These are phyloP conservation scores for Fragum fragum DNA, from an alignment of 2,888 invertebrate species.

Conservation along the genomic window DNA sequence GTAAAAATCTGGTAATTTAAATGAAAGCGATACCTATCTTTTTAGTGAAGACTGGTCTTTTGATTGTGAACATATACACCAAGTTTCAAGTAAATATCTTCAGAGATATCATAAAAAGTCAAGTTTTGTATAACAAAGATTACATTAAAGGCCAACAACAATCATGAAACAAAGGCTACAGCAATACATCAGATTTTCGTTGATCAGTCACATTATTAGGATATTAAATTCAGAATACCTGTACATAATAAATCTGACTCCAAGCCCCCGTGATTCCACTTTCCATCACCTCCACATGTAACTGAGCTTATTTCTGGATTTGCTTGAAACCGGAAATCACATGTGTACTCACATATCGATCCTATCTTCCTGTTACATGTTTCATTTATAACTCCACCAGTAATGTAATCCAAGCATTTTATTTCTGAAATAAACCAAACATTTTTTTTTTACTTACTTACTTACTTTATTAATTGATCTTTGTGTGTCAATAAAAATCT, in stretches of 20 bases:
- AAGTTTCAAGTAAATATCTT: background rate
- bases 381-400: slow-evolving; percentile 18
- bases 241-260: background rate
- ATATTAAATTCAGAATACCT: background rate
- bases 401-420: slow-evolving; percentile 8
- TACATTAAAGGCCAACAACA: background rate
- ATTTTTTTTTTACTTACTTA: no score
- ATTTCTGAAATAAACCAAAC: slow-evolving; percentile 30
- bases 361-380: slow-evolving; percentile 14
- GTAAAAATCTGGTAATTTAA: no score
- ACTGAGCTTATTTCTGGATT: background rate
- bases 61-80: no score
- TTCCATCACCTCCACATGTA: slow-evolving; percentile 9
- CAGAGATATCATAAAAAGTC: no score
- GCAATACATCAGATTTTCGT: no score
- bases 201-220: background rate
- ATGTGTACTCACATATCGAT: slow-evolving; percentile 9
- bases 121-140: background rate
- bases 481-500: no score
- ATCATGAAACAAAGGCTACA: no score
- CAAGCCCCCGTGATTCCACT: slow-evolving; percentile 17
- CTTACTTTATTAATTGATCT: no score
- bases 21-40: no score
- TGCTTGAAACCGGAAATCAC: slow-evolving; percentile 28
- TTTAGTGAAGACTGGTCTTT: no score